Percentiles rank a stretch among this genome's conserved stretches.
These are phyloP conservation scores for Chromis chromis DNA, from an alignment of 2,797 vertebrate genomes.

Conservation along the genomic window DNA sequence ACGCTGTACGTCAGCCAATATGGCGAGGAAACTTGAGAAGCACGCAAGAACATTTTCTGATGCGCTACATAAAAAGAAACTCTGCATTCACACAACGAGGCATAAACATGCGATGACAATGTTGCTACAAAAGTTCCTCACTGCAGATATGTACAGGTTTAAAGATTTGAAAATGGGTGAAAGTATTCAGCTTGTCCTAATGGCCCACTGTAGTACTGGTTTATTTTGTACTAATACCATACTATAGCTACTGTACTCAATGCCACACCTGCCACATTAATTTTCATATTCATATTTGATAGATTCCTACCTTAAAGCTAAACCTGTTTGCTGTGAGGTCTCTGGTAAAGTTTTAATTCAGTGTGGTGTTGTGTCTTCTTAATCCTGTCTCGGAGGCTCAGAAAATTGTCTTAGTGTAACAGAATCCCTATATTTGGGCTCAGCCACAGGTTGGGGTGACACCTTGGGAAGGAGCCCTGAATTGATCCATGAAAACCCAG, in stretches of 20 bases:
- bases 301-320: neutral
- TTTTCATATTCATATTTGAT: neutral
- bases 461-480: conserved; percentile 40
- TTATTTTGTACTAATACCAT: too few relatives aligned
- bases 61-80: too few relatives aligned
- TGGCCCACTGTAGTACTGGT: too few relatives aligned
- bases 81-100: too few relatives aligned
- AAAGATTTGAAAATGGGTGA: neutral
- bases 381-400: conserved; percentile 9
- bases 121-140: too few relatives aligned
- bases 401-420: conserved; percentile 53
- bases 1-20: too few relatives aligned
- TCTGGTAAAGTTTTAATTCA: neutral
- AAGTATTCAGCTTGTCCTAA: neutral
- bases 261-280: neutral
- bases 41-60: too few relatives aligned
- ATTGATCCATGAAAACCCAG: conserved; percentile 48
- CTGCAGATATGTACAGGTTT: too few relatives aligned
- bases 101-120: too few relatives aligned
- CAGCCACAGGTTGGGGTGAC: conserved; percentile 28
- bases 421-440: conserved; percentile 48
- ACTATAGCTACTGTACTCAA: neutral
- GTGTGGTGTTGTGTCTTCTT: conserved; percentile 4
- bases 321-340: neutral
- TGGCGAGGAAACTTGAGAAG: too few relatives aligned